Conservation (phyloP, 2,797 vertebrate genomes). For the Saxicola maurus region DNA sequence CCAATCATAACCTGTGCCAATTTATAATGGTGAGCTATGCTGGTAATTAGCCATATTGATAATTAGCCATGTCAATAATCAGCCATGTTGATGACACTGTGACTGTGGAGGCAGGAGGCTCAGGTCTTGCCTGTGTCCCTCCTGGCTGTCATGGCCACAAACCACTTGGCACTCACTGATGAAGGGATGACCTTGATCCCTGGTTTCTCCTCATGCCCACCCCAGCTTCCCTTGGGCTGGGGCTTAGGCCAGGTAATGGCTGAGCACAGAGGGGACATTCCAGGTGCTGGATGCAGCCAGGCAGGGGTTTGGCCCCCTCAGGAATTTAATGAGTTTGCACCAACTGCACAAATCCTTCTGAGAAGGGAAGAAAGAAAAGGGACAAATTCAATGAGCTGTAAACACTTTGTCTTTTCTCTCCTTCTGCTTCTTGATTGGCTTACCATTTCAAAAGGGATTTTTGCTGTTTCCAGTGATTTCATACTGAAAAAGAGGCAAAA, state of each 20-base stretch:
- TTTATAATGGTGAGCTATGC: background rate
- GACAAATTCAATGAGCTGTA: accelerated
- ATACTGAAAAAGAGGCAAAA: background rate
- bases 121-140: background rate
- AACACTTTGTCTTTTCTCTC: background rate
- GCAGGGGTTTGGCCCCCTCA: accelerated
- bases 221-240: background rate
- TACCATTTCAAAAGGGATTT: background rate
- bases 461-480: background rate
- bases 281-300: background rate
- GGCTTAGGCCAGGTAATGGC: background rate
- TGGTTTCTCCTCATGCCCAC: accelerated
- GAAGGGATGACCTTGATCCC: no score
- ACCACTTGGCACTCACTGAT: background rate
- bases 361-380: background rate
- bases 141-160: background rate
- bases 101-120: background rate
- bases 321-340: background rate
- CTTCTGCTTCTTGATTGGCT: background rate
- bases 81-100: background rate
- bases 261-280: background rate
- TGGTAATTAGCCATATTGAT: accelerated
- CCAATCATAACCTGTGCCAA: background rate
- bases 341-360: background rate
- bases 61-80: accelerated